Percentiles rank a stretch among this genome's conserved stretches.
Conservation (phyloP, 2,797 vertebrate genomes). For the Tragopan temminckii region DNA sequence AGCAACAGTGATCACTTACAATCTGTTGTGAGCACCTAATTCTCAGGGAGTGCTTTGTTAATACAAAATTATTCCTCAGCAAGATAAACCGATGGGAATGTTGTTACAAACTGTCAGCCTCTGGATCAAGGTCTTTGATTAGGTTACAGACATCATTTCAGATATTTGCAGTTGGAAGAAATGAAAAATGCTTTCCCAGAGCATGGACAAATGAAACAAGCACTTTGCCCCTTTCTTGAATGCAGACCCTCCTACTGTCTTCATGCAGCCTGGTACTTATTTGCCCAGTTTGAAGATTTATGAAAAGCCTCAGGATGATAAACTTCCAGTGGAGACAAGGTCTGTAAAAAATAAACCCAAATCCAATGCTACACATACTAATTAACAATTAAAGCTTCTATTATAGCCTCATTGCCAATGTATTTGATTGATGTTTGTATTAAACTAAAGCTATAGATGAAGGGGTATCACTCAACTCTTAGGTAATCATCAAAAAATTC, state of each 20-base stretch:
- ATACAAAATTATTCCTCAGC: background rate
- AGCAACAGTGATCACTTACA: fast-evolving
- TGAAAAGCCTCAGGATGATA: background rate
- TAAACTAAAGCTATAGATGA: background rate
- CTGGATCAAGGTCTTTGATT: background rate
- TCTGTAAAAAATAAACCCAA: background rate
- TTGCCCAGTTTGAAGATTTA: background rate
- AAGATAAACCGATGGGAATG: background rate
- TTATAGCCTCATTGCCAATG: background rate
- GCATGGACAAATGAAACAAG: background rate
- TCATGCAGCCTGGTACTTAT: background rate
- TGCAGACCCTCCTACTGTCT: background rate
- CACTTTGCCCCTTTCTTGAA: background rate
- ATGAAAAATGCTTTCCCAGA: background rate
- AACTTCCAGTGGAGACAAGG: background rate
- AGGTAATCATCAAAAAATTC: background rate
- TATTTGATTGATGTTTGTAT: background rate
- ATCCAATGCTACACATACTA: background rate
- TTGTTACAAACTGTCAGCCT: background rate
- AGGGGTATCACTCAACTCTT: background rate
- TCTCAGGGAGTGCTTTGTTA: background rate
- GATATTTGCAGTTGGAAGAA: background rate
- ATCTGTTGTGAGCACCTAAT: background rate
- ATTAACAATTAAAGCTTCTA: background rate
- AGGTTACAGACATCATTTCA: background rate